These are phyloP conservation scores for Sebastes fasciatus DNA, from an alignment of 2,113 vertebrate genomes.

Conservation along the genomic window DNA sequence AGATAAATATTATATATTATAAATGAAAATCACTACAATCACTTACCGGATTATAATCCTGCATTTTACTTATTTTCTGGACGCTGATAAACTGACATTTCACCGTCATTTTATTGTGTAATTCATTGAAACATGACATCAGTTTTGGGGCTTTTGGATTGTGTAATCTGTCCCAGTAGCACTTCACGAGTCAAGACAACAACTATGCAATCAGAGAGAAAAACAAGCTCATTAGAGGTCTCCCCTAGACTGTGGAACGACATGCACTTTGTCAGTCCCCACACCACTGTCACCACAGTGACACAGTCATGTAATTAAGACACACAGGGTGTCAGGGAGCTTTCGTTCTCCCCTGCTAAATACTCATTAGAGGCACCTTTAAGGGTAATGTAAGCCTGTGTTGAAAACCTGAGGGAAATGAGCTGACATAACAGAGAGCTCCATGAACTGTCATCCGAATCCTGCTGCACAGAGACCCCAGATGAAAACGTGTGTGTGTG, in stretches of 20 bases:
- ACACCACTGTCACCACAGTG: conserved; percentile 78
- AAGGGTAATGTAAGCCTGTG: conserved; percentile 76
- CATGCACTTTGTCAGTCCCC: conserved; percentile 67
- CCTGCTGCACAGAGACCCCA: conserved; percentile 29
- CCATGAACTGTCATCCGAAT: conserved; percentile 47
- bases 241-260: conserved; percentile 53
- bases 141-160: conserved; percentile 21
- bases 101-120: not conserved
- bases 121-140: conserved; percentile 6
- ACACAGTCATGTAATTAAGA: conserved; percentile 79
- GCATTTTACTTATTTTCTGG: not conserved
- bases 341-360: conserved; percentile 76
- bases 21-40: not conserved
- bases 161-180: conserved; percentile 49
- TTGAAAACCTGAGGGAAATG: conserved; percentile 71
- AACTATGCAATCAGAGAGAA: conserved; percentile 66
- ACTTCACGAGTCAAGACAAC: conserved; percentile 59
- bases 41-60: not conserved
- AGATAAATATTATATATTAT: not conserved
- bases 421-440: conserved; percentile 70
- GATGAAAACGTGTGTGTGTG: not conserved
- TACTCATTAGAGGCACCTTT: conserved; percentile 81
- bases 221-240: conserved; percentile 83
- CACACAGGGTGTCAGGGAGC: conserved; percentile 66
- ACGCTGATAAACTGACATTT: not conserved